Evolutionary conservation across 2,113 vertebrate species (phyloP).

Genomic region (Trematomus loennbergii): DNA sequence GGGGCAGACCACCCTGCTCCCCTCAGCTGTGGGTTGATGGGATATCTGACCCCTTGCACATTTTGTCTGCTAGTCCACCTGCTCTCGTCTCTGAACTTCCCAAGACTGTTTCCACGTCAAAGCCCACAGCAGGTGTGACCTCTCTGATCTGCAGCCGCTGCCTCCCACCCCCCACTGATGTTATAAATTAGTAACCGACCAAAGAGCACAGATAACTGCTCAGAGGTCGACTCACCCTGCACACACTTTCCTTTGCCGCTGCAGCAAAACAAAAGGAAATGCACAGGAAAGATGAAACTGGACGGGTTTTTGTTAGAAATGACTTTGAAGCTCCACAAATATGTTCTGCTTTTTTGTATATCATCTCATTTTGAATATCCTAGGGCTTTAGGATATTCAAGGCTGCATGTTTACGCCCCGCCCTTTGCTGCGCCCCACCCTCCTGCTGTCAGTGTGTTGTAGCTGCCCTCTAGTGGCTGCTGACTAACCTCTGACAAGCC

Average conservation of each 20-base stretch:
- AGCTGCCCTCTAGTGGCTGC: constrained; percentile 77
- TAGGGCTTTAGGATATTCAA: too few species aligned
- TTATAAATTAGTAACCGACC: constrained; percentile 31
- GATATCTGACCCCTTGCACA: constrained; percentile 27
- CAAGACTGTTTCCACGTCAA: constrained; percentile 23
- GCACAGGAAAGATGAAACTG: too few species aligned
- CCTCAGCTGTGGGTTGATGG: constrained; percentile 59
- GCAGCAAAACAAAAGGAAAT: background rate
- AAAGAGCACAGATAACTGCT: constrained; percentile 9
- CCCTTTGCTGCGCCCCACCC: constrained; percentile 21
- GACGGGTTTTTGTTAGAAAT: too few species aligned
- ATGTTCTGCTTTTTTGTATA: too few species aligned
- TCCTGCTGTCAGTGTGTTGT: constrained; percentile 5
- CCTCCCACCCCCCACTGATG: background rate
- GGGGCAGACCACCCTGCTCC: constrained; percentile 59
- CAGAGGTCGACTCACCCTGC: background rate
- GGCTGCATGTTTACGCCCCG: constrained; percentile 13
- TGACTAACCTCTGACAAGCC: constrained; percentile 21
- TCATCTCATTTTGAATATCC: too few species aligned
- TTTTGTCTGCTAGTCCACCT: constrained; percentile 58
- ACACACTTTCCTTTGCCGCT: background rate
- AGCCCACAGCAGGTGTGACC: constrained; percentile 68
- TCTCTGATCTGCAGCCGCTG: constrained; percentile 13
- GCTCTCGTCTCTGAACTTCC: constrained; percentile 36
- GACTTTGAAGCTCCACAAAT: too few species aligned